Evolutionary conservation across 2,888 invertebrate species (phyloP).

Genomic region (Bugula neritina): DNA sequence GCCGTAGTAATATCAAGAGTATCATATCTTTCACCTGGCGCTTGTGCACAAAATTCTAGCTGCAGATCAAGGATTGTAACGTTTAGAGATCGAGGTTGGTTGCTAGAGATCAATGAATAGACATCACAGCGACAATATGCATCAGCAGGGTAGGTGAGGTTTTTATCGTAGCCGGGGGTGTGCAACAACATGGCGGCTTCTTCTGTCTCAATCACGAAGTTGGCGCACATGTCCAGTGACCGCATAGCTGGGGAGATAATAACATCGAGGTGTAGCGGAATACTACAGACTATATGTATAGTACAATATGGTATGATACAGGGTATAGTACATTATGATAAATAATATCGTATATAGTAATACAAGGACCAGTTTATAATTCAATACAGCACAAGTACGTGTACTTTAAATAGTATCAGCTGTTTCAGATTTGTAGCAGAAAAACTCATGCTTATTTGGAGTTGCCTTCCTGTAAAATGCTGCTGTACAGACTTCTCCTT

Average conservation of each 20-base stretch:
- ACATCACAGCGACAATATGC: background rate
- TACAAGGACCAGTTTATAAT: too few species aligned
- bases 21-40: background rate
- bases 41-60: background rate
- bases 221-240: slow-evolving; percentile 15
- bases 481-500: too few species aligned
- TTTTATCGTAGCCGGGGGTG: background rate
- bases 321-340: too few species aligned
- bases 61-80: background rate
- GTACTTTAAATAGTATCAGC: too few species aligned
- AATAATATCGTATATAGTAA: too few species aligned
- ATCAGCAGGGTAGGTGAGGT: background rate
- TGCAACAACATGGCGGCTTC: background rate
- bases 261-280: too few species aligned
- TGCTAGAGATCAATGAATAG: background rate
- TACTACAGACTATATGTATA: too few species aligned
- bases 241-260: background rate
- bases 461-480: too few species aligned
- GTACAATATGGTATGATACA: too few species aligned
- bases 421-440: too few species aligned
- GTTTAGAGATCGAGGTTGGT: background rate
- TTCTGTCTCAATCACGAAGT: background rate
- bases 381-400: too few species aligned
- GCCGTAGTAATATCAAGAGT: background rate
- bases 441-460: too few species aligned